Conservation (phyloP, 2,113 vertebrate species). For the Toxostoma redivivum region DNA sequence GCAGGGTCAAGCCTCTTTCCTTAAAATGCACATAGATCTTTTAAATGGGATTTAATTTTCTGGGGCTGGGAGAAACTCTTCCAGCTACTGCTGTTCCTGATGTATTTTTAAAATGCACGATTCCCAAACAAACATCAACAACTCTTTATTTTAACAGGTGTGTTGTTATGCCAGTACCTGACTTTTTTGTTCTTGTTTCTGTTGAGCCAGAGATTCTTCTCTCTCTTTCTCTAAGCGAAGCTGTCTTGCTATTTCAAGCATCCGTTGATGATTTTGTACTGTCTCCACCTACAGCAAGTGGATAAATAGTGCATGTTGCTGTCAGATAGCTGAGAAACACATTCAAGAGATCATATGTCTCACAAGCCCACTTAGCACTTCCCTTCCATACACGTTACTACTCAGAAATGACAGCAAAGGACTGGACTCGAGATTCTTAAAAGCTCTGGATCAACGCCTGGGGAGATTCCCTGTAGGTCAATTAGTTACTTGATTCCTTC, state of each 20-base stretch:
- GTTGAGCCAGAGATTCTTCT: slow-evolving; percentile 88
- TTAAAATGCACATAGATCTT: background rate
- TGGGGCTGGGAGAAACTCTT: background rate
- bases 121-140: background rate
- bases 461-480: slow-evolving; percentile 67
- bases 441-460: slow-evolving; percentile 62
- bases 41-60: background rate
- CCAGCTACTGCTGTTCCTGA: background rate
- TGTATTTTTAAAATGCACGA: background rate
- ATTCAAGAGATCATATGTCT: slow-evolving; percentile 61
- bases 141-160: background rate
- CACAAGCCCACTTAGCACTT: slow-evolving; percentile 62
- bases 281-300: slow-evolving; percentile 91
- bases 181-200: slow-evolving; percentile 95
- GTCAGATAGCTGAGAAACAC: slow-evolving; percentile 65
- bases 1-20: background rate
- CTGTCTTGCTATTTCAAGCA: slow-evolving; percentile 94
- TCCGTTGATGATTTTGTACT: slow-evolving; percentile 91
- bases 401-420: slow-evolving; percentile 63
- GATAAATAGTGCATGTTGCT: slow-evolving; percentile 66
- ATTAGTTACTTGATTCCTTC: slow-evolving; percentile 67
- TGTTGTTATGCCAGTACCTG: slow-evolving; percentile 77
- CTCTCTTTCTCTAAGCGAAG: slow-evolving; percentile 93
- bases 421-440: slow-evolving; percentile 55
- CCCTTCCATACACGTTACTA: slow-evolving; percentile 64